phyloP scores from a whole-genome alignment of 2,888 invertebrate species.

The Troides oblongomaculatus region DNA sequence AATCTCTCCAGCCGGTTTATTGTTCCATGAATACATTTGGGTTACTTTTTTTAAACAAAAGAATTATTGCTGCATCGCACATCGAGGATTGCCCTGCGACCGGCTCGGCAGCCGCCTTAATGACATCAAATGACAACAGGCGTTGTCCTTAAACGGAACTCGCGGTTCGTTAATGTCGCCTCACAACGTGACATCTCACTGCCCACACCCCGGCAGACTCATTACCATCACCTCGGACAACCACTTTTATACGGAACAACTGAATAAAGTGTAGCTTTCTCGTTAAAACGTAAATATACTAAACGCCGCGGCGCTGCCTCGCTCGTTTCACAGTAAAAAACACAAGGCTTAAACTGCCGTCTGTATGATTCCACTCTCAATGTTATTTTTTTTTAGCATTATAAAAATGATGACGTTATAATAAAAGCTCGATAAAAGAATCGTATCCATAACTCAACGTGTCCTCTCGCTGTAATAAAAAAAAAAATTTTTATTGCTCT shows the following conservation, averaged over 20 bases:
- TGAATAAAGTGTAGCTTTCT: slow-evolving; percentile 49
- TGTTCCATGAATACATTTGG: slow-evolving; percentile 30
- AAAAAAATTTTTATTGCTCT: slow-evolving; percentile 44
- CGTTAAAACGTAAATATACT: slow-evolving; percentile 51
- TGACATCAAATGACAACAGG: slow-evolving; percentile 75
- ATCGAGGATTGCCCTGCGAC: slow-evolving; percentile 43
- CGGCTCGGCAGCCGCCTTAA: slow-evolving; percentile 55
- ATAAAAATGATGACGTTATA: slow-evolving; percentile 51
- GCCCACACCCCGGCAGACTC: slow-evolving; percentile 49
- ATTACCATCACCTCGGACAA: slow-evolving; percentile 48
- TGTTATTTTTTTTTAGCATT: slow-evolving; percentile 43
- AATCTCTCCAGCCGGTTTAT: slow-evolving; percentile 2
- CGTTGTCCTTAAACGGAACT: slow-evolving; percentile 63
- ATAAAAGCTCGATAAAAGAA: slow-evolving; percentile 55
- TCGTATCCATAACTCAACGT: slow-evolving; percentile 52
- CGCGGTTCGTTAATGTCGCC: slow-evolving; percentile 71
- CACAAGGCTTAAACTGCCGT: slow-evolving; percentile 34
- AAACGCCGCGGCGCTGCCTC: slow-evolving; percentile 27
- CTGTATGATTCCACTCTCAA: slow-evolving; percentile 30
- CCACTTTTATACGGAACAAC: slow-evolving; percentile 49
- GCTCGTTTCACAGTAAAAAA: slow-evolving; percentile 41
- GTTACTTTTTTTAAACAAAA: slow-evolving; percentile 28
- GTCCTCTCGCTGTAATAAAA: slow-evolving; percentile 55
- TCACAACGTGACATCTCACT: slow-evolving; percentile 66
- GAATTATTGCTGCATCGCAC: slow-evolving; percentile 19